phyloP scores from a whole-genome alignment of 2,797 vertebrate species.

The Cetoscarus ocellatus region DNA sequence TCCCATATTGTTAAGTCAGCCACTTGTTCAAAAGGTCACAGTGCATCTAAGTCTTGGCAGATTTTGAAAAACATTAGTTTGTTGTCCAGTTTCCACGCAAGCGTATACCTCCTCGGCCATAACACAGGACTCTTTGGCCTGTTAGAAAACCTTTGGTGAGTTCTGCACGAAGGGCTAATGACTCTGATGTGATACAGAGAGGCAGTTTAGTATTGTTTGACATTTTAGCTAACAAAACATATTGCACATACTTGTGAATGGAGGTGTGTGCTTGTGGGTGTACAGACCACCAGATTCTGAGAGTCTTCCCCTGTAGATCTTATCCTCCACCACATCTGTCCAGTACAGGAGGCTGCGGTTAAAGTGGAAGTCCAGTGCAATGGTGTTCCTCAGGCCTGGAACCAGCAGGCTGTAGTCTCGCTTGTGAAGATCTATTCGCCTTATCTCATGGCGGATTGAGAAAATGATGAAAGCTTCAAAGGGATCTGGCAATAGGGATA shows the following conservation, averaged over 20 bases:
- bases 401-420: constrained; percentile 97
- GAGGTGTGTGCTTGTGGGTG: not conserved
- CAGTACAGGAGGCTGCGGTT: constrained; percentile 96
- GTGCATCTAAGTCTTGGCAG: not conserved
- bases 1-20: not conserved
- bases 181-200: not conserved
- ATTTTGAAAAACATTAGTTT: not conserved
- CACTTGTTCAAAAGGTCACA: not conserved
- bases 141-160: not conserved
- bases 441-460: constrained; percentile 98
- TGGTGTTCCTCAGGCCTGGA: constrained; percentile 96
- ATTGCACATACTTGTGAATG: constrained; percentile 15
- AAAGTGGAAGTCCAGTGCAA: constrained; percentile 98
- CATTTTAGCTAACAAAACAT: constrained; percentile 16
- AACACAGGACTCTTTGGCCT: not conserved
- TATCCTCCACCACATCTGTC: constrained; percentile 99
- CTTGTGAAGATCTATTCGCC: constrained; percentile 98
- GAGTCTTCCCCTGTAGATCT: constrained; percentile 97
- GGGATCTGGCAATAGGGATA: constrained; percentile 86
- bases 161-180: not conserved
- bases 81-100: not conserved
- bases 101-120: not conserved
- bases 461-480: constrained; percentile 99
- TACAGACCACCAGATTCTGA: constrained; percentile 92
- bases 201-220: not conserved